A percentile compares a stretch with the other conserved stretches of the same genome.
Evolutionary conservation across 2,113 vertebrate genomes (phyloP).

Genomic region (Hydrolagus affinis): DNA sequence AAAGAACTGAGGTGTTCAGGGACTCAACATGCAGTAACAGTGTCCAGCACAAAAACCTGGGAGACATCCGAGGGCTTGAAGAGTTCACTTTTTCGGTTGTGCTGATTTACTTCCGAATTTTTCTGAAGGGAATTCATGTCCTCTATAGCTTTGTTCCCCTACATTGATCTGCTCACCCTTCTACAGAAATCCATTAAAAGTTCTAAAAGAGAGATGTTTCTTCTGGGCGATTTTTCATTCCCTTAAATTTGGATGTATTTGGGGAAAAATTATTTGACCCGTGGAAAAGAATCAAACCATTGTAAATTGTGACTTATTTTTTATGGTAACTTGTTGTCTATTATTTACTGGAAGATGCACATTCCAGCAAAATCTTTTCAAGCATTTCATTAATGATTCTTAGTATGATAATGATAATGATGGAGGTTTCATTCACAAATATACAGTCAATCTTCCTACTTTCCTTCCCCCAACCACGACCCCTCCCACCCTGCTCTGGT

Average conservation of each 20-base stretch:
- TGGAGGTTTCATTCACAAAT: no score
- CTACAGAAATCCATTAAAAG: conserved; percentile 28
- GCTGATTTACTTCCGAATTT: conserved; percentile 84
- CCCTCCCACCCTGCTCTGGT: no score
- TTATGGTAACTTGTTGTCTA: not conserved
- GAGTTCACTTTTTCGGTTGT: conserved; percentile 76
- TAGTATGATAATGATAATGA: no score
- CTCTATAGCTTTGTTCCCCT: conserved; percentile 64
- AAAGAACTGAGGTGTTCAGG: conserved; percentile 66
- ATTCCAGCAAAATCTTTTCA: not conserved
- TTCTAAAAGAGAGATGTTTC: conserved; percentile 29
- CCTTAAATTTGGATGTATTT: conserved; percentile 9
- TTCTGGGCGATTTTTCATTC: conserved; percentile 26
- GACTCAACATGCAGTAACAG: conserved; percentile 68
- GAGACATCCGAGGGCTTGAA: conserved; percentile 73
- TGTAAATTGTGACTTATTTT: not conserved
- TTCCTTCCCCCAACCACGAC: no score
- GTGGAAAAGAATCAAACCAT: not conserved
- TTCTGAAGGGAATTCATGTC: conserved; percentile 79
- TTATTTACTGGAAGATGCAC: not conserved
- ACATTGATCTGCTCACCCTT: conserved; percentile 36
- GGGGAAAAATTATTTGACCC: not conserved
- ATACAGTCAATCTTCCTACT: no score
- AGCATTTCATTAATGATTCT: not conserved
- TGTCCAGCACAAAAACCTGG: conserved; percentile 73